Conservation (phyloP, 2,888 invertebrate species). For the Mongoloraphidia duomilia region DNA sequence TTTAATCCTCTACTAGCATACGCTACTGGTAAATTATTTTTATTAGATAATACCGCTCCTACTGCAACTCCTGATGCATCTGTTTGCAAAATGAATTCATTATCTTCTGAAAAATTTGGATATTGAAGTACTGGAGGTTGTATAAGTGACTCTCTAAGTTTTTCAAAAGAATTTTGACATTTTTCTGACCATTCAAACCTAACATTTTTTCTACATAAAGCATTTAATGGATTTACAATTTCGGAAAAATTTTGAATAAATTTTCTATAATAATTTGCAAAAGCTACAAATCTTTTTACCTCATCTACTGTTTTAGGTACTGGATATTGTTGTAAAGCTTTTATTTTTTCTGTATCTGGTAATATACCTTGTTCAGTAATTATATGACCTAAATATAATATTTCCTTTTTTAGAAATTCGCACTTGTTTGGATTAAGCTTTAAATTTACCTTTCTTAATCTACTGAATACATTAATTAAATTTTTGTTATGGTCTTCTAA, state of each 20-base stretch:
- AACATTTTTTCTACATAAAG: neutral
- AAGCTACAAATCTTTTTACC: neutral
- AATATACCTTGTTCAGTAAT: neutral
- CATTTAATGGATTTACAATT: neutral
- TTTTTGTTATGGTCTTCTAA: constrained; percentile 14
- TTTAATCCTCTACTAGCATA: neutral
- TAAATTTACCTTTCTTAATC: constrained; percentile 12
- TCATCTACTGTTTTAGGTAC: neutral
- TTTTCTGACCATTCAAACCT: neutral
- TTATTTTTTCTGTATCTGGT: neutral
- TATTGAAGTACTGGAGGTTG: neutral
- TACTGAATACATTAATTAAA: constrained; percentile 11
- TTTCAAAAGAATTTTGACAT: neutral
- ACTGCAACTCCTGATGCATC: neutral
- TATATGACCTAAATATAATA: constrained; percentile 8
- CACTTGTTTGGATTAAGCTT: constrained; percentile 16
- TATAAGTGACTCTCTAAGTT: neutral
- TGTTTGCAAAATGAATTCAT: neutral
- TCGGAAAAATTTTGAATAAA: neutral
- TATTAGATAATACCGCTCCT: neutral
- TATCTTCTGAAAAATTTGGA: neutral
- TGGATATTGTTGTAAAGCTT: neutral
- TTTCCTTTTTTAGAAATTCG: constrained; percentile 13
- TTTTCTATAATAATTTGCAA: neutral
- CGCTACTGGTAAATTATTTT: neutral